Percentiles rank a stretch among this genome's conserved stretches.
Conservation (phyloP, 1,140 invertebrate species). For the Homalodisca vitripennis region DNA sequence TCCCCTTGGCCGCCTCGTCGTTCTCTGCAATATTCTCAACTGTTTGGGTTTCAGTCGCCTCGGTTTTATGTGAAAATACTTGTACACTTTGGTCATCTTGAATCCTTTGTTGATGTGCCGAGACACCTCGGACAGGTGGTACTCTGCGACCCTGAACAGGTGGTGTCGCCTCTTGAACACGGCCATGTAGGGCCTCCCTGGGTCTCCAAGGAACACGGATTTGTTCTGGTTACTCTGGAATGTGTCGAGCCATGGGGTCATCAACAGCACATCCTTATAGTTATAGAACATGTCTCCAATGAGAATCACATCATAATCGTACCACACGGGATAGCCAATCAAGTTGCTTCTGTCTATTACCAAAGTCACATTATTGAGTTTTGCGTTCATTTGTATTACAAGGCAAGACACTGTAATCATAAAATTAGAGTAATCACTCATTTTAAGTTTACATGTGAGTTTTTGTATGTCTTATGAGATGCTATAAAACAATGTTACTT, state of each 20-base stretch:
- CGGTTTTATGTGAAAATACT: constrained; percentile 3
- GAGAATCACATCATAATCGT: constrained; percentile 49
- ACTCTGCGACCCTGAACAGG: neutral
- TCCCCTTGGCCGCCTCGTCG: neutral
- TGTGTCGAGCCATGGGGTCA: constrained; percentile 52
- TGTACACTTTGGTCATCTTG: constrained; percentile 16
- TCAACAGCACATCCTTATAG: constrained; percentile 49
- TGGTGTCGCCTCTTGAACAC: neutral
- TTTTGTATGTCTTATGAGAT: too few species aligned
- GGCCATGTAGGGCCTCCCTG: constrained; percentile 41
- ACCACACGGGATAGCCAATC: constrained; percentile 38
- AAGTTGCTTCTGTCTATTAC: constrained; percentile 48
- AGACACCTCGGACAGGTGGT: constrained; percentile 3
- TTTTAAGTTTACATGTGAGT: too few species aligned
- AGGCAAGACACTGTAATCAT: constrained; percentile 48
- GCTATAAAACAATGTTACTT: too few species aligned
- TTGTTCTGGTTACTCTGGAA: constrained; percentile 43
- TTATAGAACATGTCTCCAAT: constrained; percentile 59
- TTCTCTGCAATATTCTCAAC: neutral
- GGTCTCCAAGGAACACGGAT: constrained; percentile 48
- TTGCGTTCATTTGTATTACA: constrained; percentile 52
- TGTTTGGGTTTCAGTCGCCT: constrained; percentile 19
- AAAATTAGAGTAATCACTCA: too few species aligned
- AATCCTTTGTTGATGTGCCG: constrained; percentile 7
- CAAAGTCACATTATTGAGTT: constrained; percentile 50